Conservation (phyloP, 1,140 invertebrate species). For the Platorchestia sp. region DNA sequence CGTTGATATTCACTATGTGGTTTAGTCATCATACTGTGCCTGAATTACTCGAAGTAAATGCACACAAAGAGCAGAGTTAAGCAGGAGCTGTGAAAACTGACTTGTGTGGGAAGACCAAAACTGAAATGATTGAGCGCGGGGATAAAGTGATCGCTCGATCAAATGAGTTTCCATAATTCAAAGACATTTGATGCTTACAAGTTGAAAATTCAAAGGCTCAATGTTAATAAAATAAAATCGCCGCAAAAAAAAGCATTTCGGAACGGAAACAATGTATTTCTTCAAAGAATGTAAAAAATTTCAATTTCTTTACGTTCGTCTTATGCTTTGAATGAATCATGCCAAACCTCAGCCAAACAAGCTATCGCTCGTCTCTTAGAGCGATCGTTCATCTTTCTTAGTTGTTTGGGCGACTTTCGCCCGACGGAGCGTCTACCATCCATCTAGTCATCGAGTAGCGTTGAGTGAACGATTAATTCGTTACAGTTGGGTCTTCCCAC, state of each 20-base stretch:
- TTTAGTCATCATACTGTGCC: no score
- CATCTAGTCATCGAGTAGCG: slow-evolving; percentile 44
- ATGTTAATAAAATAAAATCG: background rate
- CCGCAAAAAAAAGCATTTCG: background rate
- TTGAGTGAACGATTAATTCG: slow-evolving; percentile 45
- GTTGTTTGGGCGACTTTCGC: slow-evolving; percentile 33
- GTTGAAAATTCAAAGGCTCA: background rate
- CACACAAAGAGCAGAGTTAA: no score
- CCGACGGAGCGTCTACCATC: slow-evolving; percentile 42
- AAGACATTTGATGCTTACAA: background rate
- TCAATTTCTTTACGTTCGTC: background rate
- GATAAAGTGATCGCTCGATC: no score
- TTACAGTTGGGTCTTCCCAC: slow-evolving; percentile 30
- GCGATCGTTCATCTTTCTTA: slow-evolving; percentile 26
- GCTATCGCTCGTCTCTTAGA: background rate
- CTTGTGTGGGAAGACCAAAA: no score
- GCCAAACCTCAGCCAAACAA: background rate
- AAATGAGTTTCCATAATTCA: no score
- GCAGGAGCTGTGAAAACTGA: no score
- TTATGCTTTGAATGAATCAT: background rate
- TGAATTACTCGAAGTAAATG: no score
- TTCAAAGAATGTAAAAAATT: background rate
- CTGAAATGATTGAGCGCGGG: no score
- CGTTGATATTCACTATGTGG: no score
- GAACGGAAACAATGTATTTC: background rate